phyloP scores from a whole-genome alignment of 2,113 vertebrate species.

The Sula dactylatra region DNA sequence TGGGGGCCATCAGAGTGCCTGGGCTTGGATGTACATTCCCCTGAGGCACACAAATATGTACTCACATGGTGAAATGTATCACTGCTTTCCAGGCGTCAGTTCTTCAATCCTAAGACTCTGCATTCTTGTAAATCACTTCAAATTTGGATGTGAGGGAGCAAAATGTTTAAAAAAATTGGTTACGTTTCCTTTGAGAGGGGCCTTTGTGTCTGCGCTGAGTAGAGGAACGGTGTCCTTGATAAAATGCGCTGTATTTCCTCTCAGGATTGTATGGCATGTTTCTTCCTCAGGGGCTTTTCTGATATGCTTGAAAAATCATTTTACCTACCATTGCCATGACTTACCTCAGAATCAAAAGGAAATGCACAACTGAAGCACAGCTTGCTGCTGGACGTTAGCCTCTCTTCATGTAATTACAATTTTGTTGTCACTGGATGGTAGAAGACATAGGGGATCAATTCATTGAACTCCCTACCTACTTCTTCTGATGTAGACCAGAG shows the following conservation, averaged over 20 bases:
- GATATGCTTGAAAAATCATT: constrained; percentile 29
- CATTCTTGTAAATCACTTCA: neutral
- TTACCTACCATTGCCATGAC: neutral
- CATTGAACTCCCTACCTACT: neutral
- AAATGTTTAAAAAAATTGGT: neutral
- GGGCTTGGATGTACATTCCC: neutral
- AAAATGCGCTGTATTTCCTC: neutral
- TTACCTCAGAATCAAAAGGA: constrained; percentile 16
- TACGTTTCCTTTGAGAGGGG: neutral
- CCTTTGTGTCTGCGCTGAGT: neutral
- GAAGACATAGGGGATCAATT: neutral
- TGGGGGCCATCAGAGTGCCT: neutral
- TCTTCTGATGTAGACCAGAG: neutral
- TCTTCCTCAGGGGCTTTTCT: constrained; percentile 1
- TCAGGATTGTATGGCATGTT: neutral
- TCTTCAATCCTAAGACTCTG: neutral
- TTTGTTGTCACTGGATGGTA: neutral
- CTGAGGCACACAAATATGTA: neutral
- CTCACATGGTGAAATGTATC: rapidly evolving
- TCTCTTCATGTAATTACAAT: neutral
- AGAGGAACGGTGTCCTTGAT: neutral
- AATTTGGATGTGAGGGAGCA: neutral
- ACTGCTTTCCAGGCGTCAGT: neutral
- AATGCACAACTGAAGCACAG: neutral
- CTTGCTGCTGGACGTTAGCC: neutral